phyloP scores from a whole-genome alignment of 2,888 invertebrate genomes.

The Noctuana brunneofusca region DNA sequence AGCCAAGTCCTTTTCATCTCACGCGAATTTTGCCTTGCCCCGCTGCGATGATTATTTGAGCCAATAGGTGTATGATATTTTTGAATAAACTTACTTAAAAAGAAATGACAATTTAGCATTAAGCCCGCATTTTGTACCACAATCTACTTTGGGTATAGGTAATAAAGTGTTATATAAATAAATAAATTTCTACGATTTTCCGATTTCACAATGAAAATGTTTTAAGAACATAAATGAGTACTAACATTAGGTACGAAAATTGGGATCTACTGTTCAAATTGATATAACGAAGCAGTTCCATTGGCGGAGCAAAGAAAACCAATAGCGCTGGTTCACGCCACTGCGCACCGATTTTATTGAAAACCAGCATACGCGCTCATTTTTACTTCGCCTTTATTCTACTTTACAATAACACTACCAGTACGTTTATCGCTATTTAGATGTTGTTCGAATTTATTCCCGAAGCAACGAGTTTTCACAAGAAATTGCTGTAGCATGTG shows the following conservation, averaged over 20 bases:
- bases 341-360: conserved; percentile 63
- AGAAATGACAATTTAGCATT: too few species aligned
- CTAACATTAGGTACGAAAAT: conserved; percentile 8
- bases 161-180: too few species aligned
- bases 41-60: too few species aligned
- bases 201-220: too few species aligned
- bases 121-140: too few species aligned
- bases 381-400: conserved; percentile 58
- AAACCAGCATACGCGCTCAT: conserved; percentile 58
- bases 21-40: too few species aligned
- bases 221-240: neutral
- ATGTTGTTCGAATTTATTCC: conserved; percentile 44
- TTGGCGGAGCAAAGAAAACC: conserved; percentile 61
- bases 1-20: too few species aligned
- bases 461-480: conserved; percentile 30
- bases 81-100: too few species aligned
- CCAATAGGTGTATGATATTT: too few species aligned
- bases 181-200: too few species aligned
- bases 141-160: too few species aligned
- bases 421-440: conserved; percentile 50
- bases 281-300: conserved; percentile 31
- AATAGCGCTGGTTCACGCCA: conserved; percentile 66
- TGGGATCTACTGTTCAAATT: conserved; percentile 6
- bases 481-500: conserved; percentile 32
- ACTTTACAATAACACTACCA: conserved; percentile 53